Conservation (phyloP, 2,888 invertebrate species). For the Ormyrus nitidulus region DNA sequence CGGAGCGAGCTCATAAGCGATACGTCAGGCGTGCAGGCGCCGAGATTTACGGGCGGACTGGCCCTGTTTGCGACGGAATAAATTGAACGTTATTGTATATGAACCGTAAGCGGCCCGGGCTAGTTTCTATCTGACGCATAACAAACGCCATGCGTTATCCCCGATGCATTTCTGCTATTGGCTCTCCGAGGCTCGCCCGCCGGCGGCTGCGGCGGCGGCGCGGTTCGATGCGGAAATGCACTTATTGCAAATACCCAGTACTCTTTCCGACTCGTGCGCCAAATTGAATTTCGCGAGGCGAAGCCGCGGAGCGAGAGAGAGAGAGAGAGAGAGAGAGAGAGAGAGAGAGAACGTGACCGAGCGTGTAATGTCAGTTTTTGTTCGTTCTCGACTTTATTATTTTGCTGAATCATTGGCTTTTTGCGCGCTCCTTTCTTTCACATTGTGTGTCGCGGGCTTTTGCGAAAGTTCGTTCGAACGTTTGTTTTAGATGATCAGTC, state of each 20-base stretch:
- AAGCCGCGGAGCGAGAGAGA: not conserved
- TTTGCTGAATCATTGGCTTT: no score
- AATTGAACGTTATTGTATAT: slow-evolving; percentile 66
- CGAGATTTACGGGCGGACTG: slow-evolving; percentile 65
- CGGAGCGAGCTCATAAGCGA: slow-evolving; percentile 65
- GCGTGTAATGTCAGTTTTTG: no score
- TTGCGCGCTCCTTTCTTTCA: no score
- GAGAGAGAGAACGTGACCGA: no score
- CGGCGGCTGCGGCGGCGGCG: not conserved
- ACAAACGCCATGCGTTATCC: slow-evolving; percentile 70
- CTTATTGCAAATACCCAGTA: slow-evolving; percentile 43
- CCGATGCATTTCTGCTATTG: slow-evolving; percentile 65
- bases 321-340: no score
- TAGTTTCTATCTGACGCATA: slow-evolving; percentile 66
- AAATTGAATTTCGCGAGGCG: slow-evolving; percentile 31
- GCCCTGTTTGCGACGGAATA: slow-evolving; percentile 67
- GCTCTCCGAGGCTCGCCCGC: slow-evolving; percentile 14
- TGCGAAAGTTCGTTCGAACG: no score
- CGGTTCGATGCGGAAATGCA: slow-evolving; percentile 42
- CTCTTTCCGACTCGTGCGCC: slow-evolving; percentile 35
- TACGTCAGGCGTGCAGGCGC: slow-evolving; percentile 62
- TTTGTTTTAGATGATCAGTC: no score
- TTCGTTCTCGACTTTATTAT: no score
- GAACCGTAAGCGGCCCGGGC: slow-evolving; percentile 58
- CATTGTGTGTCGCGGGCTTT: no score